A percentile compares a stretch with the other conserved stretches of the same genome.
Evolutionary conservation across 2,888 invertebrate species (phyloP).

Genomic region (Cerastis leucographa): DNA sequence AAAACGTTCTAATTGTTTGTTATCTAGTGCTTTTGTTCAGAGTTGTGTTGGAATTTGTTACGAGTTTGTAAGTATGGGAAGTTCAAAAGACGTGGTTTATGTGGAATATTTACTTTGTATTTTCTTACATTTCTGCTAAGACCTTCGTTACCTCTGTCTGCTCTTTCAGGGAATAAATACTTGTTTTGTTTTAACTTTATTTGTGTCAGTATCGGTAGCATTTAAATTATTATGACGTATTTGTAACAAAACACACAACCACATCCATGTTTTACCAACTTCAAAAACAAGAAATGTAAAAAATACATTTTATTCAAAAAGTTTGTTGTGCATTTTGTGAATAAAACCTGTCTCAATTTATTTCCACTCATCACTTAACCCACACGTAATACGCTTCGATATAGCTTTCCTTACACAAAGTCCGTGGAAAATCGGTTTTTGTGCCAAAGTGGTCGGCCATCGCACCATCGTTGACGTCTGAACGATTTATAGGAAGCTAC

Average conservation of each 20-base stretch:
- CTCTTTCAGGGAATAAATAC: too few species aligned
- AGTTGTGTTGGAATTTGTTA: constrained; percentile 53
- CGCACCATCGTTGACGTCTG: constrained; percentile 64
- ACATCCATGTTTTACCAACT: background rate
- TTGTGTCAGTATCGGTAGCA: background rate
- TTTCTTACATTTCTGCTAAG: constrained; percentile 1
- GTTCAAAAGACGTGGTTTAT: constrained; percentile 17
- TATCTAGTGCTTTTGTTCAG: constrained; percentile 78
- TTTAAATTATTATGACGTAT: background rate
- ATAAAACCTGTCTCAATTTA: background rate
- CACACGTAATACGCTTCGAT: constrained; percentile 43
- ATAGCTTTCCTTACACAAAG: constrained; percentile 58
- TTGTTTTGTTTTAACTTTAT: too few species aligned
- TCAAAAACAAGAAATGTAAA: background rate
- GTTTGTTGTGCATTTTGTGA: background rate
- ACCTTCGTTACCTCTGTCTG: background rate
- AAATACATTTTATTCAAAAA: background rate
- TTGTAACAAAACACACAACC: too few species aligned
- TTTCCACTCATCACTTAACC: constrained; percentile 21
- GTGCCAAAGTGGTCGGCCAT: constrained; percentile 68
- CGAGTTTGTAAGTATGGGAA: constrained; percentile 32
- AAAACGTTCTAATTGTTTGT: constrained; percentile 81
- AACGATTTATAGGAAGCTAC: constrained; percentile 67
- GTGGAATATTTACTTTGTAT: background rate
- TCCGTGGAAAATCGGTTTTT: constrained; percentile 66